Evolutionary conservation across 1,140 invertebrate genomes (phyloP), one percentile per base, ranked within the genome.

Genomic region (Lepidostoma basale): DNA sequence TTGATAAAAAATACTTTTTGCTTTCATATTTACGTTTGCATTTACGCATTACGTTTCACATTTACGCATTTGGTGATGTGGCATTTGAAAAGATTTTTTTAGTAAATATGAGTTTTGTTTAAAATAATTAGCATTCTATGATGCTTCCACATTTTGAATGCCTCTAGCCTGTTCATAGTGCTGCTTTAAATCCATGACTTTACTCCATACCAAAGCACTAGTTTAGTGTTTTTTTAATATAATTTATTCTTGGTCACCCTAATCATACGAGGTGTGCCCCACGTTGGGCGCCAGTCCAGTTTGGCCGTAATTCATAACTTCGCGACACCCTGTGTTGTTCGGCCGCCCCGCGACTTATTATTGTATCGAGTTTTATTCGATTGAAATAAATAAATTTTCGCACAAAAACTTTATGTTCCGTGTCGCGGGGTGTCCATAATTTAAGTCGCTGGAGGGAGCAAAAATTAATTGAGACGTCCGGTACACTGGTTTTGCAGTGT

Each of bases 351-450:
- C 12, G 22, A 59, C 30, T 59, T 59, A 59, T 40, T 59, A 22
- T 59, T 40, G 54, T 59, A 59, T 59, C 54, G 54, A 59, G 20
- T 59, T 59, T 59, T 59, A 59, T 59, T 59, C 54, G 54, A 59
- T 59, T 59, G 23, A 59, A 59, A 59, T 40, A 59, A 59, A 59
- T 59, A 59, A 59, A 59, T 39, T 36, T 16, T 23, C 36, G 40
- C 36, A 20, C 12, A 9, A 39, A 3, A 18, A 30, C 16, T 59
- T 59, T 59, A 40, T 59, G 54, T 59, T 40, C 33, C 40, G n/a
- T 12, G 36, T 39, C 20, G 1, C 30, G 22, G n/a, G 36, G 18
- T 10, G 54, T 39, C n/a, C 54, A 59, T 59, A 59, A 59, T 59
- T 59, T 59, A 18, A n/a, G 30, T 16, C 18, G 16, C 18, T 10